These are phyloP conservation scores for Chelonoidis abingdonii DNA, from an alignment of 2,113 vertebrate species.

Conservation along the genomic window DNA sequence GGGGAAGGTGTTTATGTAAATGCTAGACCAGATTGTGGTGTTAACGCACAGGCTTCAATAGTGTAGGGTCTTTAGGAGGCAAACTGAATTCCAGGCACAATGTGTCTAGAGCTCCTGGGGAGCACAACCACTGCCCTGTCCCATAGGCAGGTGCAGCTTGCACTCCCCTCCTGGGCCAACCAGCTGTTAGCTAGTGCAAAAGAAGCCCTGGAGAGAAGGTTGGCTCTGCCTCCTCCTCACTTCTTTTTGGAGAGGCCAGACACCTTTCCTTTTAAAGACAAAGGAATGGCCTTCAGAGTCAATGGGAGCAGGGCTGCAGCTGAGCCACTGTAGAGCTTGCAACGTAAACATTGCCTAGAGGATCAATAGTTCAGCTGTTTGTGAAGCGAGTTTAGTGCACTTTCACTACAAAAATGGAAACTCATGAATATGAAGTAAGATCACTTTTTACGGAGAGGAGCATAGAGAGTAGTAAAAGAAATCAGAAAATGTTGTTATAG, in stretches of 20 bases:
- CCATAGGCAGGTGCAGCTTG: background rate
- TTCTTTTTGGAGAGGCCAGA: background rate
- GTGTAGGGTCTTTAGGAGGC: background rate
- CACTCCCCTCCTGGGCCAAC: rapidly evolving
- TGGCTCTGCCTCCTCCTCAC: background rate
- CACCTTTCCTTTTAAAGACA: background rate
- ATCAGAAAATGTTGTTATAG: background rate
- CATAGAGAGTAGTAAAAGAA: background rate
- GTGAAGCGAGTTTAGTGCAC: background rate
- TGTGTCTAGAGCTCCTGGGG: background rate
- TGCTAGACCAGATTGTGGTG: background rate
- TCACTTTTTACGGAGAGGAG: background rate
- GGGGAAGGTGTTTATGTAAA: background rate
- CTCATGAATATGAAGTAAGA: background rate
- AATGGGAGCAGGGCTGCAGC: background rate
- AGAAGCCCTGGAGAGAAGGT: background rate
- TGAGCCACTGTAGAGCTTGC: background rate
- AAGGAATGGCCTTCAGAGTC: background rate
- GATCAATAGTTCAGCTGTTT: background rate
- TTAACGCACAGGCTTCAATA: background rate
- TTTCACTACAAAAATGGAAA: slow-evolving; percentile 24
- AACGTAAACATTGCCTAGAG: background rate
- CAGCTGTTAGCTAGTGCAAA: background rate
- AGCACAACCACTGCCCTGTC: background rate
- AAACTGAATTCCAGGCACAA: background rate